Evolutionary conservation across 2,113 vertebrate genomes (phyloP).

Genomic region (Dendrocopos noguchii): DNA sequence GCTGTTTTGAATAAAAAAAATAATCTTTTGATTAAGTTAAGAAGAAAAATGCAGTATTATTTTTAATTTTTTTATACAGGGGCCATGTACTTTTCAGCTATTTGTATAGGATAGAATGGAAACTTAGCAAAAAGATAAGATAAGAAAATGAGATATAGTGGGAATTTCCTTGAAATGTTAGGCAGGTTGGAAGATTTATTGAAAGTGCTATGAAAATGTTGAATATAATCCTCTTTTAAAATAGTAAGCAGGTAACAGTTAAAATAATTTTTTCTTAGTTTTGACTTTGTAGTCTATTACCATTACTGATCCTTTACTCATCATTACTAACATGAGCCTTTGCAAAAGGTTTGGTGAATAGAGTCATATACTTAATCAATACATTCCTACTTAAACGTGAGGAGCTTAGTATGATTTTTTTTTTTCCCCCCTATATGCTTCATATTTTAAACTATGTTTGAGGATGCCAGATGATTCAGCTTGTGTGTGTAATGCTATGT

Average conservation of each 20-base stretch:
- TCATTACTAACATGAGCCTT: neutral
- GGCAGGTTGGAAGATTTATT: neutral
- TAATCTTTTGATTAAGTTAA: constrained; percentile 28
- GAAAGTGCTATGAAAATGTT: neutral
- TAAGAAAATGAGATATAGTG: neutral
- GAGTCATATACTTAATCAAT: neutral
- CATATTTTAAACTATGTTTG: neutral
- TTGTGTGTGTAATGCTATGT: neutral
- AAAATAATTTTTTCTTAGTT: neutral
- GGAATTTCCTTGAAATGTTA: neutral
- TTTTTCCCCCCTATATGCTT: neutral
- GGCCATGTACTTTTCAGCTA: neutral
- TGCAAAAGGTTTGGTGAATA: neutral
- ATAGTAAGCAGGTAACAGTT: neutral
- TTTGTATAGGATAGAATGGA: neutral
- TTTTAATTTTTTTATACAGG: neutral
- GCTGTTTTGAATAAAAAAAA: constrained; percentile 6
- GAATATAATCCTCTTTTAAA: neutral
- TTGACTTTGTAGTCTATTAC: neutral
- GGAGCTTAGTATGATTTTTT: neutral
- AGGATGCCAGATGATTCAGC: neutral
- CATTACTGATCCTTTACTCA: neutral
- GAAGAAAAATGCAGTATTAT: neutral
- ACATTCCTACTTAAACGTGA: neutral
- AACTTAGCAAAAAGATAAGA: neutral